These are phyloP conservation scores for Sepiola atlantica DNA, from an alignment of 2,888 invertebrate species.

Conservation along the genomic window DNA sequence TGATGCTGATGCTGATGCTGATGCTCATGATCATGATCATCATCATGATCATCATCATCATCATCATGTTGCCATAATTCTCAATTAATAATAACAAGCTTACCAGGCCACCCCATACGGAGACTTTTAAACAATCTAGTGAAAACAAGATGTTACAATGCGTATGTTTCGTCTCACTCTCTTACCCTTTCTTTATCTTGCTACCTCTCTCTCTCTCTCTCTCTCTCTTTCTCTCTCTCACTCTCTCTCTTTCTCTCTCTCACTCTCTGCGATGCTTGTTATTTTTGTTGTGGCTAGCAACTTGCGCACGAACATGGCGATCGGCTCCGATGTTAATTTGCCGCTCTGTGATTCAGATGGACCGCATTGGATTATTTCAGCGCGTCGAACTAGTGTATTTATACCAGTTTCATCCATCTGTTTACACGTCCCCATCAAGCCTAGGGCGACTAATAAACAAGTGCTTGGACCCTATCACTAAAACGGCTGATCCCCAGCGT, in stretches of 20 bases:
- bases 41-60: no score
- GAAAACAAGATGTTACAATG: neutral
- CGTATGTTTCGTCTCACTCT: neutral
- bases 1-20: no score
- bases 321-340: neutral
- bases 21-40: no score
- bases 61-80: no score
- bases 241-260: neutral
- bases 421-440: neutral
- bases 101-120: no score
- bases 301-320: neutral
- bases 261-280: neutral
- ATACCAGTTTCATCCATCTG: neutral
- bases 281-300: neutral
- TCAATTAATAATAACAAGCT: no score
- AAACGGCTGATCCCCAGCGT: constrained; percentile 3
- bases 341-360: neutral
- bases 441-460: neutral
- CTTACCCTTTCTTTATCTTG: neutral
- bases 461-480: neutral
- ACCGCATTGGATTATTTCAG: neutral
- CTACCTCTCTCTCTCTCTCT: neutral
- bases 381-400: neutral
- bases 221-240: neutral
- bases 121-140: no score